These are phyloP conservation scores for Enteromius fasciolatus DNA, from an alignment of 2,797 vertebrate genomes.

Conservation along the genomic window DNA sequence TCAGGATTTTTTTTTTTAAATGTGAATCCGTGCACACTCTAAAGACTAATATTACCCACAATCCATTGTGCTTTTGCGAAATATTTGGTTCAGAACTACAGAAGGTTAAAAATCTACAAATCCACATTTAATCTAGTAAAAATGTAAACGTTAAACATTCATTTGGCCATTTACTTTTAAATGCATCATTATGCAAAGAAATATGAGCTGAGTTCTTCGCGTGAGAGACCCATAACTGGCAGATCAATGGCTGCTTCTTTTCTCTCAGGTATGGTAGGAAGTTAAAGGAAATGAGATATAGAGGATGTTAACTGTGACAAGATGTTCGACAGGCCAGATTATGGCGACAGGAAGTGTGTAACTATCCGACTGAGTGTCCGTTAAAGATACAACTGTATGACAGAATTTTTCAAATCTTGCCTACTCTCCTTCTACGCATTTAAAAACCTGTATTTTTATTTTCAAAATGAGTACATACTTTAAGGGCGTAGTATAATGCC, in stretches of 20 bases:
- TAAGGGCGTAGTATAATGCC: not conserved
- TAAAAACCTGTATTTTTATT: not conserved
- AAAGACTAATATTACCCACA: no score
- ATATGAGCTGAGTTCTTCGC: not conserved
- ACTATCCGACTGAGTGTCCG: not conserved
- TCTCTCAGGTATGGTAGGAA: not conserved
- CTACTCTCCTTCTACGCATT: not conserved
- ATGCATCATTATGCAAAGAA: not conserved
- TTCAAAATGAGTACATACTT: not conserved
- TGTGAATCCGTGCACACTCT: no score
- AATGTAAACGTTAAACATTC: not conserved
- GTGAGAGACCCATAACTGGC: not conserved
- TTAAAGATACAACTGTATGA: not conserved
- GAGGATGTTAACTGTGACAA: not conserved
- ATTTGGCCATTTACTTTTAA: not conserved
- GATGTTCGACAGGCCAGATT: not conserved
- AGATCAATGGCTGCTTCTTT: not conserved
- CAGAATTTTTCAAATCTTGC: not conserved
- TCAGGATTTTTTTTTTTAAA: no score
- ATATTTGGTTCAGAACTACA: no score
- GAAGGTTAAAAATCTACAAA: no score
- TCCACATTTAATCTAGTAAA: not conserved
- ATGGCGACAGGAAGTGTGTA: not conserved
- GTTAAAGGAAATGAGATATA: not conserved
- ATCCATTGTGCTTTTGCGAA: no score